A percentile compares a stretch with the other conserved stretches of the same genome.
Conservation (phyloP, 2,113 vertebrate genomes). For the Elephantulus edwardii region DNA sequence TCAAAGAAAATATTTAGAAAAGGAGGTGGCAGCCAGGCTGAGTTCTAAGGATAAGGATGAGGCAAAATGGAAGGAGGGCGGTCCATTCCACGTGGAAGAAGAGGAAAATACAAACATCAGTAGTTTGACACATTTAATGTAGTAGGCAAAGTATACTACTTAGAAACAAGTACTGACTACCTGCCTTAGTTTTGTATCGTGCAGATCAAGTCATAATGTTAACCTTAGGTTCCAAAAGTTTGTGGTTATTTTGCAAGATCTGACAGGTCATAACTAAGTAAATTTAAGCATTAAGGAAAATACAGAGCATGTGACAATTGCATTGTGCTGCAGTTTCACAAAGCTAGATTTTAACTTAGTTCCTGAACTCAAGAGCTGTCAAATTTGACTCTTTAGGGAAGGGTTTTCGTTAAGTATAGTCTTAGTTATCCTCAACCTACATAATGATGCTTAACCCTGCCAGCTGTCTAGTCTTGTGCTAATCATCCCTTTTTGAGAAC, state of each 20-base stretch:
- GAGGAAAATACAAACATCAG: not conserved
- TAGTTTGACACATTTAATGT: not conserved
- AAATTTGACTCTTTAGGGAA: not conserved
- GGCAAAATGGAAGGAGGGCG: not conserved
- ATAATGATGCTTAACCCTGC: not conserved
- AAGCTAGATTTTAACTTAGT: not conserved
- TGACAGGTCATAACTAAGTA: not conserved
- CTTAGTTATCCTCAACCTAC: not conserved
- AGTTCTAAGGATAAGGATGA: not conserved
- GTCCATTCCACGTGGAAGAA: not conserved
- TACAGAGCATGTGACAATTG: not conserved
- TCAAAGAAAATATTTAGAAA: not conserved
- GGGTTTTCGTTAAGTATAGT: not conserved
- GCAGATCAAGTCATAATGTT: not conserved
- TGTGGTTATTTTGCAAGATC: not conserved
- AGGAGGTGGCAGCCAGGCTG: not conserved
- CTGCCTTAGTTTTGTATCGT: not conserved
- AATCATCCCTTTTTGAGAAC: not conserved
- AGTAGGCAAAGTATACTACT: not conserved
- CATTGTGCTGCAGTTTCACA: not conserved
- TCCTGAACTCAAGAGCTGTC: not conserved
- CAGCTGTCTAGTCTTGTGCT: not conserved
- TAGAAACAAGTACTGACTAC: not conserved
- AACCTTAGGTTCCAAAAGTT: not conserved
- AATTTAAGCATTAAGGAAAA: not conserved